These are phyloP conservation scores for Acleris literana DNA, from an alignment of 2,888 invertebrate species.

Conservation along the genomic window DNA sequence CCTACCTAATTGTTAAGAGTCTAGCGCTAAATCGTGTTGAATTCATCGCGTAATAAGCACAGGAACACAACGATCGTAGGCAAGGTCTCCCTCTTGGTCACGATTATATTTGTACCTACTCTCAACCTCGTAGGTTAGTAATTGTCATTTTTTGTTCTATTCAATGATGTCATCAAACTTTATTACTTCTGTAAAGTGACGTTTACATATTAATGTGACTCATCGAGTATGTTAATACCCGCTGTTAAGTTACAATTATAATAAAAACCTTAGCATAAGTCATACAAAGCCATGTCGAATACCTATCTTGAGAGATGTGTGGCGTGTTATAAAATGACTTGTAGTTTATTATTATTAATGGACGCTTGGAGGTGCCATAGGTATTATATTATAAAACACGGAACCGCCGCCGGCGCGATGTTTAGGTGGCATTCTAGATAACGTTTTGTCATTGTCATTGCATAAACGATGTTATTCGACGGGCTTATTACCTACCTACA, in stretches of 20 bases:
- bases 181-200: no score
- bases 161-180: no score
- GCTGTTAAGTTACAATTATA: slow-evolving; percentile 5
- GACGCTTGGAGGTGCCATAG: slow-evolving; percentile 1
- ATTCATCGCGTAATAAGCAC: no score
- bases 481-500: neutral
- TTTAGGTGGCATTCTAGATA: slow-evolving; percentile 22
- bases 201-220: slow-evolving; percentile 10
- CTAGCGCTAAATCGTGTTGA: no score
- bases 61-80: no score
- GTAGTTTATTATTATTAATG: slow-evolving; percentile 26
- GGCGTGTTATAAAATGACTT: slow-evolving; percentile 10
- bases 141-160: no score
- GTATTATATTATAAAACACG: slow-evolving; percentile 13
- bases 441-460: slow-evolving; percentile 26
- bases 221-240: slow-evolving; percentile 6
- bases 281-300: neutral
- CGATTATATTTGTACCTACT: no score
- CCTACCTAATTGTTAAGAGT: neutral
- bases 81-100: no score
- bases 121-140: neutral
- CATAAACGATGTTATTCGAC: neutral
- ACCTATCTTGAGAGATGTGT: no score
- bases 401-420: slow-evolving; percentile 22
- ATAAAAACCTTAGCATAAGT: slow-evolving; percentile 1